Conservation (phyloP, 2,113 vertebrate genomes). For the Xyliphius kryptos region DNA sequence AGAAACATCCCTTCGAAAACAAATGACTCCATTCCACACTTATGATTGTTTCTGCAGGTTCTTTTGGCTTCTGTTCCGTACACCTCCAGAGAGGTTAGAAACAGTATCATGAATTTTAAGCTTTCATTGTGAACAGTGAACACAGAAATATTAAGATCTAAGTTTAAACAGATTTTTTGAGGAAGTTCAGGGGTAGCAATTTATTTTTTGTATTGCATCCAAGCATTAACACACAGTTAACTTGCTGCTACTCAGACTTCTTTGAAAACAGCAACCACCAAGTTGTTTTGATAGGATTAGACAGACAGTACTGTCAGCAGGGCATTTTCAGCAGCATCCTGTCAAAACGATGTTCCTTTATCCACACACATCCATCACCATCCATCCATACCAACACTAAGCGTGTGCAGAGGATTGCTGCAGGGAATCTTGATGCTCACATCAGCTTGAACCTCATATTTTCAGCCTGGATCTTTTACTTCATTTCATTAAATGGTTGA, state of each 20-base stretch:
- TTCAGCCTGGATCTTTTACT: not conserved
- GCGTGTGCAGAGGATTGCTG: slow-evolving; percentile 43
- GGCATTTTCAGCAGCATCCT: slow-evolving; percentile 50
- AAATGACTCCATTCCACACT: too few relatives aligned
- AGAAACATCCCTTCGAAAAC: not conserved
- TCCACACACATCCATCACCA: slow-evolving; percentile 44
- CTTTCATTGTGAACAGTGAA: too few relatives aligned
- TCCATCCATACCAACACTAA: slow-evolving; percentile 23
- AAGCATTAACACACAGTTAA: not conserved
- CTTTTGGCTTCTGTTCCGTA: too few relatives aligned
- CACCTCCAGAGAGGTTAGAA: too few relatives aligned
- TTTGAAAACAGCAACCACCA: slow-evolving; percentile 10
- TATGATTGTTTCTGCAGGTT: too few relatives aligned
- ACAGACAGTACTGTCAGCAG: slow-evolving; percentile 53
- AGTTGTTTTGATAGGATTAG: slow-evolving; percentile 55
- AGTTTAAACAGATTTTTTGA: too few relatives aligned
- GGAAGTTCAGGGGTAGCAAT: too few relatives aligned
- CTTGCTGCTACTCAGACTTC: not conserved
- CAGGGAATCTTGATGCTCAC: not conserved
- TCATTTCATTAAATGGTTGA: not conserved
- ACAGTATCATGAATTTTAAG: too few relatives aligned
- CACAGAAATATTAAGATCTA: too few relatives aligned
- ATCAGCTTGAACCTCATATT: too few relatives aligned
- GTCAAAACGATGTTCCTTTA: slow-evolving; percentile 71
- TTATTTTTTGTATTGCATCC: too few relatives aligned